phyloP scores from a whole-genome alignment of 2,888 invertebrate genomes.

The Gymnocheta viridis region DNA sequence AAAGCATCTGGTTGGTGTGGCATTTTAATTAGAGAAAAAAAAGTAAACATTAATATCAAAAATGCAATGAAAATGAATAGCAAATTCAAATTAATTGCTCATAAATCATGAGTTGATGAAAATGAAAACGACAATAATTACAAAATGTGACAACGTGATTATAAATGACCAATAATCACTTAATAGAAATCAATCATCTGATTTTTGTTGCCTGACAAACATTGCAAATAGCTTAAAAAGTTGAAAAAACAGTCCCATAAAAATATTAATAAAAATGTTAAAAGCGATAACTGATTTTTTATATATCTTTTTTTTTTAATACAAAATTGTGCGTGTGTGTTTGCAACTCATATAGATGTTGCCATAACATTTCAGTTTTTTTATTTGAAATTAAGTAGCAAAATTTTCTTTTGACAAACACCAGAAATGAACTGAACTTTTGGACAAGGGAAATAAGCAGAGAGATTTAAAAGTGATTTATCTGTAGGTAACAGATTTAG shows the following conservation, averaged over 20 bases:
- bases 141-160: slow-evolving; percentile 48
- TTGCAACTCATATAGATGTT: neutral
- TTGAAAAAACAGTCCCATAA: neutral
- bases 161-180: slow-evolving; percentile 55
- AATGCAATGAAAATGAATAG: neutral
- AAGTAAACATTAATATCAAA: neutral
- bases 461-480: slow-evolving; percentile 11
- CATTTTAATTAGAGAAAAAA: slow-evolving; percentile 46
- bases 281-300: neutral
- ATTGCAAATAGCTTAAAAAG: neutral
- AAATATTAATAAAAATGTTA: neutral
- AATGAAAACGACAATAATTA: slow-evolving; percentile 5
- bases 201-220: slow-evolving; percentile 18
- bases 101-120: slow-evolving; percentile 11
- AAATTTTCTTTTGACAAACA: neutral
- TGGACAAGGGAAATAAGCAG: neutral
- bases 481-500: slow-evolving; percentile 15
- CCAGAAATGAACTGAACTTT: neutral
- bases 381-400: neutral
- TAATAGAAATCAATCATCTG: slow-evolving; percentile 13
- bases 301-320: neutral
- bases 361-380: neutral
- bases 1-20: slow-evolving; percentile 52
- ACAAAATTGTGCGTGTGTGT: neutral
- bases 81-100: slow-evolving; percentile 42